A percentile compares a stretch with the other conserved stretches of the same genome.
Evolutionary conservation across 2,797 vertebrate genomes (phyloP).

Genomic region (Furcifer pardalis): DNA sequence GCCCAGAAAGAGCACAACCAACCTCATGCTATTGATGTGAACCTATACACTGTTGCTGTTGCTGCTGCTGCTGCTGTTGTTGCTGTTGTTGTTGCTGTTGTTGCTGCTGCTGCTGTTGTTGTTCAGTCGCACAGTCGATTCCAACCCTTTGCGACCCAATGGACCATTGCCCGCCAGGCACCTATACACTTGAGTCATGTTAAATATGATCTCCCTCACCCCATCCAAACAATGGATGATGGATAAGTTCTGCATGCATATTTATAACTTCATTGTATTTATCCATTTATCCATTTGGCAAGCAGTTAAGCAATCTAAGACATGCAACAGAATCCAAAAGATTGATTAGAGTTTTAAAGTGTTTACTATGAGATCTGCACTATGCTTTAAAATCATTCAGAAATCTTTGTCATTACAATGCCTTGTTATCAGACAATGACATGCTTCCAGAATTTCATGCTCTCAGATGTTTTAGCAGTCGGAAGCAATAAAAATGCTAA

Average conservation of each 20-base stretch:
- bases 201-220: neutral
- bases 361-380: conserved; percentile 41
- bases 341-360: conserved; percentile 40
- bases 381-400: conserved; percentile 37
- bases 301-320: conserved; percentile 47
- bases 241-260: conserved; percentile 14
- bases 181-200: neutral
- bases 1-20: neutral
- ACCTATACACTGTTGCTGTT: neutral
- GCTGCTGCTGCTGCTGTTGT: no score
- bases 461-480: conserved; percentile 60
- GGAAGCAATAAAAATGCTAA: conserved; percentile 59
- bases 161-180: no score
- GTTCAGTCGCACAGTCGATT: no score
- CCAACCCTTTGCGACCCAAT: no score
- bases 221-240: neutral
- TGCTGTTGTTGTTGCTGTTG: no score
- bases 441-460: conserved; percentile 56
- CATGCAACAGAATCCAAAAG: conserved; percentile 11
- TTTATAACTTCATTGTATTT: conserved; percentile 22
- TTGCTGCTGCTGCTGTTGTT: no score
- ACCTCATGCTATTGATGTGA: neutral
- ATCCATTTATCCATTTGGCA: conserved; percentile 34
- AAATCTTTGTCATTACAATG: conserved; percentile 56
- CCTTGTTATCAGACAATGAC: conserved; percentile 57